These are phyloP conservation scores for Corythaeola cristata DNA, from an alignment of 2,113 vertebrate species.

Conservation along the genomic window DNA sequence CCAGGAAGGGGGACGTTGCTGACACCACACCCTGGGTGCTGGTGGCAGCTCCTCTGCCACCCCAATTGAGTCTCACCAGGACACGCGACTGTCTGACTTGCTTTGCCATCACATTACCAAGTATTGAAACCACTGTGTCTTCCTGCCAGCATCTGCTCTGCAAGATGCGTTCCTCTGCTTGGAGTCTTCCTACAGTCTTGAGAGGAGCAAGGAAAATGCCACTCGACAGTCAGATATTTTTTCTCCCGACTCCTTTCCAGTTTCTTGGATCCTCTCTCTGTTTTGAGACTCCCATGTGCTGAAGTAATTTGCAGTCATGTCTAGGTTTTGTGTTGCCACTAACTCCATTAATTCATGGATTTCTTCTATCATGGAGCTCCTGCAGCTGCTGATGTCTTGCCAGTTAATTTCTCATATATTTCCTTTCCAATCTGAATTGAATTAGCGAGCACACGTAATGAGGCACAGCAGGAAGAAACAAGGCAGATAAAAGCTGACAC, in stretches of 20 bases:
- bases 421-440: constrained; percentile 58
- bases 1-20: neutral
- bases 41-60: neutral
- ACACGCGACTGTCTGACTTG: too few species aligned
- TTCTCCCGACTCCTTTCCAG: neutral
- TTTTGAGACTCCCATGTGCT: neutral
- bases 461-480: constrained; percentile 3
- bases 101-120: neutral
- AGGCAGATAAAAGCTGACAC: constrained; percentile 31
- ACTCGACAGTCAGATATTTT: neutral
- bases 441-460: constrained; percentile 36
- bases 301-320: constrained; percentile 9
- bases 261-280: neutral
- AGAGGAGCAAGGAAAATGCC: neutral
- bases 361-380: constrained; percentile 1
- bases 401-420: constrained; percentile 54
- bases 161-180: neutral
- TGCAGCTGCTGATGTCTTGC: constrained; percentile 1
- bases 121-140: neutral
- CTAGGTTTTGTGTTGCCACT: neutral
- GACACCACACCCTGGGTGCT: neutral
- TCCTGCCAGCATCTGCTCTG: neutral
- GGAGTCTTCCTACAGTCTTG: neutral
- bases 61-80: rapidly evolving
- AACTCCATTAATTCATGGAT: constrained; percentile 9